Conservation (phyloP, 1,140 invertebrate species). For the Diorhabda elongata region DNA sequence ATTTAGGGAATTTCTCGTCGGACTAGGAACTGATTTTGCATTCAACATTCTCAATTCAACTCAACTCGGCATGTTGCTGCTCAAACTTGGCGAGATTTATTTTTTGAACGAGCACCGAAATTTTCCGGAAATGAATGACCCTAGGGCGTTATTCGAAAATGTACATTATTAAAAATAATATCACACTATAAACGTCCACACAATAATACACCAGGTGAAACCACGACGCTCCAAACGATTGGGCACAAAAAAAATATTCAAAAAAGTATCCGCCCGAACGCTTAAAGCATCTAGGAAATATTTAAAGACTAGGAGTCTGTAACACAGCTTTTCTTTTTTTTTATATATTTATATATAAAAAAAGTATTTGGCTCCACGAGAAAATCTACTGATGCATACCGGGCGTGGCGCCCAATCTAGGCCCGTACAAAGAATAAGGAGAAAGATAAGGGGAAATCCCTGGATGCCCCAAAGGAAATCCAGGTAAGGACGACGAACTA, state of each 20-base stretch:
- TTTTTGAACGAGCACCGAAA: no score
- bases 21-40: no score
- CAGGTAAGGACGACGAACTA: conserved; percentile 52
- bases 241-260: no score
- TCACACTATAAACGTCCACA: conserved; percentile 40
- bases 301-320: conserved; percentile 36
- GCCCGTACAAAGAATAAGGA: conserved; percentile 82
- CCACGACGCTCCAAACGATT: neutral
- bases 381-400: conserved; percentile 55
- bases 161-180: conserved; percentile 36
- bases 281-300: conserved; percentile 24
- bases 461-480: conserved; percentile 62
- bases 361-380: conserved; percentile 29
- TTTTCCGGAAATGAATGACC: no score
- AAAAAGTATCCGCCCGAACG: neutral
- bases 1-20: no score
- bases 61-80: no score
- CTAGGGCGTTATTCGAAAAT: conserved; percentile 10
- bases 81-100: no score
- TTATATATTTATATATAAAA: no score
- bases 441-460: conserved; percentile 74
- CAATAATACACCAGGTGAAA: conserved; percentile 26
- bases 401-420: conserved; percentile 69
- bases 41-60: no score
- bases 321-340: conserved; percentile 32